Evolutionary conservation across 1,140 invertebrate genomes (phyloP).

Genomic region (Drosophila sulfurigaster): DNA sequence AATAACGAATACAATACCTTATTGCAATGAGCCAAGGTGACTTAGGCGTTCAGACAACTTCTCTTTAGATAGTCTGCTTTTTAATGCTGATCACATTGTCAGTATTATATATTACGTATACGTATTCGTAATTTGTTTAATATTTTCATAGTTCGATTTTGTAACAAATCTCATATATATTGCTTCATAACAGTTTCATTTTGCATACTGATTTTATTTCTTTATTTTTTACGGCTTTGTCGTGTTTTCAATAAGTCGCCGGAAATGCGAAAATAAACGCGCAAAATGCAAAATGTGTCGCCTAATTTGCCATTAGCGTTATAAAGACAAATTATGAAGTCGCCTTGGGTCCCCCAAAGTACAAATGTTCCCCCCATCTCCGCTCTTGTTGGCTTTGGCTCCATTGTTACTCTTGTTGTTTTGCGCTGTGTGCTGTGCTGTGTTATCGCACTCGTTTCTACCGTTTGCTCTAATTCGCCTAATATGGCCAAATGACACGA

Average conservation of each 20-base stretch:
- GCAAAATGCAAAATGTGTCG: conserved; percentile 61
- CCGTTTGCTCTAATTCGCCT: conserved; percentile 71
- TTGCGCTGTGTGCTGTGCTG: background rate
- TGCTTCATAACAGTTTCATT: too few relatives aligned
- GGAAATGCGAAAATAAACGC: conserved; percentile 11
- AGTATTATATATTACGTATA: too few relatives aligned
- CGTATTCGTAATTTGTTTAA: too few relatives aligned
- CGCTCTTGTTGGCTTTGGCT: background rate
- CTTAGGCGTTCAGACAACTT: too few relatives aligned
- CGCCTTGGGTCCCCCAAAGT: conserved; percentile 12
- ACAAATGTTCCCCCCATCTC: conserved; percentile 2
- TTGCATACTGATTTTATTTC: too few relatives aligned
- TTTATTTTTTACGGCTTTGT: background rate
- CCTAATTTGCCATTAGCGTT: conserved; percentile 80
- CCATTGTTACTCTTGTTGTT: background rate
- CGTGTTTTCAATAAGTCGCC: conserved; percentile 50
- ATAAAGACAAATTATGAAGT: conserved; percentile 78
- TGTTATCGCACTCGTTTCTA: conserved; percentile 18
- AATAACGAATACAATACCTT: too few relatives aligned
- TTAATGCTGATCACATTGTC: too few relatives aligned
- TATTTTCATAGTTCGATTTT: too few relatives aligned
- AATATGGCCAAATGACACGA: conserved; percentile 81
- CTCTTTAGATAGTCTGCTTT: too few relatives aligned
- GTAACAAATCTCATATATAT: too few relatives aligned
- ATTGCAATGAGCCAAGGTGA: too few relatives aligned